Evolutionary conservation across 1,140 invertebrate genomes (phyloP).

Genomic region (Drosophila sp.): DNA sequence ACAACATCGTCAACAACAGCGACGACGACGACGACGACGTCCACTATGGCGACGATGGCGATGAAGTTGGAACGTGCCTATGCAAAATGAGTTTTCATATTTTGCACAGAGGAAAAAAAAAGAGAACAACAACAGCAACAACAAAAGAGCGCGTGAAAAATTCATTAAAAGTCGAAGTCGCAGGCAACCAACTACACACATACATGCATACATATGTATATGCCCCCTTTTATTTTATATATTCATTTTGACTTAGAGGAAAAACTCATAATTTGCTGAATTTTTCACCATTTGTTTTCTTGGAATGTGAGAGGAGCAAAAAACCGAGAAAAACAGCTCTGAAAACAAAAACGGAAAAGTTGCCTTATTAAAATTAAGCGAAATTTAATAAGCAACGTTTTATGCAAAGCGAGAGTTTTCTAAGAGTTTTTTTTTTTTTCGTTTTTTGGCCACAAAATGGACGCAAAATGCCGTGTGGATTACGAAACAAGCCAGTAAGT

Average conservation of each 20-base stretch:
- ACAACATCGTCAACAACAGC: slow-evolving; percentile 42
- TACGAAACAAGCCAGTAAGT: slow-evolving; percentile 59
- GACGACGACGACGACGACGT: slow-evolving; percentile 22
- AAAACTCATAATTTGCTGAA: slow-evolving; percentile 65
- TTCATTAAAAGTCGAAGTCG: slow-evolving; percentile 72
- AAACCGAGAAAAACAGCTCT: slow-evolving; percentile 25
- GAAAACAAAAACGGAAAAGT: slow-evolving; percentile 37
- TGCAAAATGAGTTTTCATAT: slow-evolving; percentile 76
- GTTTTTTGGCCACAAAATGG: slow-evolving; percentile 67
- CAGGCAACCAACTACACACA: slow-evolving; percentile 13
- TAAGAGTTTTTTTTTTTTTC: slow-evolving; percentile 44
- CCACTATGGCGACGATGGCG: slow-evolving; percentile 5
- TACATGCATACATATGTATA: background rate
- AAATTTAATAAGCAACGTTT: slow-evolving; percentile 76
- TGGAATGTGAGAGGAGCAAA: slow-evolving; percentile 45
- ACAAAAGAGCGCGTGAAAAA: slow-evolving; percentile 70
- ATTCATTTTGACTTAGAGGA: slow-evolving; percentile 19
- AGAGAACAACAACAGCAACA: background rate
- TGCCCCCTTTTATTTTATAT: slow-evolving; percentile 38
- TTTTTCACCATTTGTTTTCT: slow-evolving; percentile 68
- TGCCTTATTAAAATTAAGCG: slow-evolving; percentile 77
- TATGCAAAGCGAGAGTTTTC: slow-evolving; percentile 58
- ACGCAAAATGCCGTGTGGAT: slow-evolving; percentile 51
- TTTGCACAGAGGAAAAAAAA: slow-evolving; percentile 44
- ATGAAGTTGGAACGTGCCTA: slow-evolving; percentile 66